These are phyloP conservation scores for Macrocentrus cingulum DNA, from an alignment of 1,140 invertebrate species.

Conservation along the genomic window DNA sequence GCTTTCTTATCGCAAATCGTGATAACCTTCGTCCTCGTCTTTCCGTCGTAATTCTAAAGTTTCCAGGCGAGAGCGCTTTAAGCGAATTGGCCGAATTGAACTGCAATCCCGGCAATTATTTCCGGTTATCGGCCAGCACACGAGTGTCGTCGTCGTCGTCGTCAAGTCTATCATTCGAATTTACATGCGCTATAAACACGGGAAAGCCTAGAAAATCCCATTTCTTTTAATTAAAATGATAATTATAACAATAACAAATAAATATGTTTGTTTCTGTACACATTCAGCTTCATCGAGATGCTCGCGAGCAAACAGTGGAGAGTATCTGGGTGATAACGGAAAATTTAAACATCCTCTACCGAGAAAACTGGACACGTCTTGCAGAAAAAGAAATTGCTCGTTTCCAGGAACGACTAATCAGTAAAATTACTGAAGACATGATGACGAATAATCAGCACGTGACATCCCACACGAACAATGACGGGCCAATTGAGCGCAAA, in stretches of 20 bases:
- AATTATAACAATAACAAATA: too few relatives aligned
- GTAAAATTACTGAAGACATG: conserved; percentile 76
- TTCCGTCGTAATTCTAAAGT: conserved; percentile 19
- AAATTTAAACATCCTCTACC: conserved; percentile 89
- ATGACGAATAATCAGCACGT: conserved; percentile 56
- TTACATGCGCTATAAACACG: too few relatives aligned
- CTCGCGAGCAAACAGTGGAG: conserved; percentile 75
- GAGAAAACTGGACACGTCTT: conserved; percentile 91
- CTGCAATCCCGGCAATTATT: conserved; percentile 26
- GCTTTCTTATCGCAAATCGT: conserved; percentile 24
- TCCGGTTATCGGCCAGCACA: conserved; percentile 19
- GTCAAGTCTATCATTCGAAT: not conserved
- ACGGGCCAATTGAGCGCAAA: conserved; percentile 39
- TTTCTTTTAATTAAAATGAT: too few relatives aligned
- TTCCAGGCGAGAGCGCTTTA: conserved; percentile 20
- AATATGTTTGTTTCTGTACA: too few relatives aligned
- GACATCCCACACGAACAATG: conserved; percentile 35
- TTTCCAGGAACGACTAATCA: conserved; percentile 85
- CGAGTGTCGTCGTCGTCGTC: not conserved
- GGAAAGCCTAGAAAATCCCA: too few relatives aligned
- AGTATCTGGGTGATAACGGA: conserved; percentile 95
- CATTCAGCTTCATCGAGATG: conserved; percentile 61
- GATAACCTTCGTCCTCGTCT: conserved; percentile 20
- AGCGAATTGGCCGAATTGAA: conserved; percentile 24
- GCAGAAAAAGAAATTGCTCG: conserved; percentile 82